Evolutionary conservation across 2,113 vertebrate species (phyloP), one percentile per base, ranked within the genome.

Genomic region (Seriola rivoliana): DNA sequence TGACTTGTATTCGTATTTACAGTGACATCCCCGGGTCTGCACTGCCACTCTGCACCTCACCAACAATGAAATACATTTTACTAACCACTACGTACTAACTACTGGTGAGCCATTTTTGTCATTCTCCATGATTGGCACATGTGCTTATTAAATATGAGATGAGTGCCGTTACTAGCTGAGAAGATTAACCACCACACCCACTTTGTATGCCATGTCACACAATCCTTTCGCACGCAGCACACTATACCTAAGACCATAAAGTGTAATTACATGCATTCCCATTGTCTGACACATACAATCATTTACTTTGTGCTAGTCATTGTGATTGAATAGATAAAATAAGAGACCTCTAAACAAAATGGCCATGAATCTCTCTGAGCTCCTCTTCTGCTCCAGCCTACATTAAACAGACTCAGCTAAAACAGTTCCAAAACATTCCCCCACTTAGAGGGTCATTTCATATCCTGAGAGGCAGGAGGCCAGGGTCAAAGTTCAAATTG

Each of bases 401-500:
- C 13, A 69, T 60, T 57, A 71, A 85, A 83, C 64, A 81, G 50
- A 69, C 65, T 78, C 54, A 59, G 75, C 57, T 72, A 71, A 80
- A 86, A 80, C 76, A 58, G 78, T 42, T 78, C 73, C 75, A 79
- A 78, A 86, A 88, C 78, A 89, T 85, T 80, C 77, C 75, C 75
- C 75, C 82, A 86, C 81, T 50, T 75, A 92, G 75, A 80, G 82
- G 87, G 80, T 90, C 88, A 89, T 90, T 90, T 94, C 90, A 93
- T 91, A 92, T 93, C 87, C 85, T 84, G 87, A 88, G 89, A 94
- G 89, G 90, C 85, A 91, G 90, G 76, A 89, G 89, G 78, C 88
- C 66, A 54, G 89, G 92, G 93, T 94, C 92, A 95, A 79, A 93
- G 93, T 93, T 95, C 93, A 95, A 86, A 85, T 80, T 83, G 87